Evolutionary conservation across 2,797 vertebrate genomes (phyloP), one percentile per base, ranked within the genome.

Genomic region (Tapirus indicus): DNA sequence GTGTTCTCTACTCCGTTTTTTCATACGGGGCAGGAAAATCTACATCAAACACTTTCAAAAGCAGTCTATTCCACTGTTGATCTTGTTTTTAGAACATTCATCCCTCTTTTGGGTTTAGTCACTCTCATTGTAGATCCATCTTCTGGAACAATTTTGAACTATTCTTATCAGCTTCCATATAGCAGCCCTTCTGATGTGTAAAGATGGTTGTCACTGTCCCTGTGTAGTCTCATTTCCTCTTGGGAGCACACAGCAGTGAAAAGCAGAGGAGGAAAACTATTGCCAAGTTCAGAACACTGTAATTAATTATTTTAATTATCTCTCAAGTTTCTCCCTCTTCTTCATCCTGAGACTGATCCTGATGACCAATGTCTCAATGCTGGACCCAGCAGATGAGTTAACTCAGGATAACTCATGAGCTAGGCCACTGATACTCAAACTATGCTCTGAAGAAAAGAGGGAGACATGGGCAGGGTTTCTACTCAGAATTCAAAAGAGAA

Each of bases 281-380:
- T 25, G 75, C 35, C 20, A 4, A 74, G 4, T 38, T 35, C 20
- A 54, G 14, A 58, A 38, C 44, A 13, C 54, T 14, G 4, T 38
- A 54, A n/a, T 54, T 41, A 54, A n/a, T 54, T 41, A 23, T 12
- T 27, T 41, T 77, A 25, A 38, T 1, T 10, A 2, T 71, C 56
- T 35, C 84, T 84, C 14, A 66, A 1, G 13, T 41, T 71, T 71
- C 47, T 87, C 47, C 58, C 32, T 25, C 16, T 54, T 84, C 52
- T 21, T 62, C 23, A 8, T 71, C 44, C 60, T 54, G 47, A 82
- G 54, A 10, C 13, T 9, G 17, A 41, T 32, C 14, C 12, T 11
- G 2, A 17, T 27, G 58, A 29, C 29, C n/a, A 38, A 18, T 18
- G 35, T 54, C 38, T 68, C 32, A 13, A 9, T 0, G 0, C 5